These are phyloP conservation scores for Pogonus chalceus DNA, from an alignment of 1,140 invertebrate species.

Conservation along the genomic window DNA sequence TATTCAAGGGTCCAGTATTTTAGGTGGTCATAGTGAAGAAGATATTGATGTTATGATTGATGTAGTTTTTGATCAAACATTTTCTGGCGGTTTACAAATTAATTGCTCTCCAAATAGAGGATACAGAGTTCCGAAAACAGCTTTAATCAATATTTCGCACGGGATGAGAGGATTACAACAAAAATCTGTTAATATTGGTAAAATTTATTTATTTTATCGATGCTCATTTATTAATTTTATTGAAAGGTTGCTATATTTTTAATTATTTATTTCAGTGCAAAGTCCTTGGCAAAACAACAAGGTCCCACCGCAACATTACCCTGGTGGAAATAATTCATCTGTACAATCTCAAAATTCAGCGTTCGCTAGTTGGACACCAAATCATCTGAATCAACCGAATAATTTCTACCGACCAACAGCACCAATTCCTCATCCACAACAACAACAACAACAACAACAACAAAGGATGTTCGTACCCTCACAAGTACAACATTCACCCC, in stretches of 20 bases:
- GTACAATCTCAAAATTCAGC: not conserved
- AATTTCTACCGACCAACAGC: too few relatives aligned
- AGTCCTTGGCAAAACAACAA: not conserved
- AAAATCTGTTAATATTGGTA: slow-evolving; percentile 28
- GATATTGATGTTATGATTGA: slow-evolving; percentile 51
- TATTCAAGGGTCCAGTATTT: slow-evolving; percentile 35
- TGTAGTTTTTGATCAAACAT: slow-evolving; percentile 67
- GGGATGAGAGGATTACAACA: slow-evolving; percentile 38
- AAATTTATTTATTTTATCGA: slow-evolving; percentile 3
- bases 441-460: not conserved
- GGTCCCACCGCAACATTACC: not conserved
- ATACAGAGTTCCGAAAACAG: slow-evolving; percentile 42
- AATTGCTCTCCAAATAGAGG: slow-evolving; percentile 40
- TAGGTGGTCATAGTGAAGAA: slow-evolving; percentile 30
- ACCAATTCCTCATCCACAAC: too few relatives aligned
- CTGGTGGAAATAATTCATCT: not conserved
- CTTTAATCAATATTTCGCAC: slow-evolving; percentile 52
- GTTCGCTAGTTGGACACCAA: not conserved
- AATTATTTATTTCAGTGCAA: not conserved
- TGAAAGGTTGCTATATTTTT: not conserved
- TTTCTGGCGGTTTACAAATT: slow-evolving; percentile 53
- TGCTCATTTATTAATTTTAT: not conserved
- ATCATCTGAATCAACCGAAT: not conserved
- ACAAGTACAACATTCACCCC: not conserved
- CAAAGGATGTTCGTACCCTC: not conserved